Evolutionary conservation across 2,113 vertebrate species (phyloP), one percentile per base, ranked within the genome.

Genomic region (Chascanopsetta lugubris): DNA sequence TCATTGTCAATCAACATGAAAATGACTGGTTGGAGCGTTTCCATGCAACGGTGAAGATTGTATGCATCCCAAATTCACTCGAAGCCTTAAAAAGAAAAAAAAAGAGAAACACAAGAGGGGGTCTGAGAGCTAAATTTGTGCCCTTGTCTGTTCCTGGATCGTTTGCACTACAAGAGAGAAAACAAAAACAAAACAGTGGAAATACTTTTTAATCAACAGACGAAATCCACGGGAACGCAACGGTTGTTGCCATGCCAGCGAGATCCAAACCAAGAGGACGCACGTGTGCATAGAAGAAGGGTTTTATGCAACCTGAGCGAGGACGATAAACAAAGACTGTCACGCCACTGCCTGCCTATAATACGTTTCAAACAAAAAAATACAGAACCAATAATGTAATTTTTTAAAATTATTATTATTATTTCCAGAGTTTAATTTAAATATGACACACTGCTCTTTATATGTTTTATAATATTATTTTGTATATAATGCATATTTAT

Each of bases 401-500:
- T 92, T 92, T 91, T 90, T 58, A 27, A 69, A 88, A 87, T 90
- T 95, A 95, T 95, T 94, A 87, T 90, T 95, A 95, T 95, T 94
- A 95, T 96, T 96, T 98, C 91, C 90, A 93, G 98, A 93, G 91
- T 93, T 91, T 93, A 98, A 93, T 92, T 98, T 98, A 98, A 97
- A 95, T 94, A 97, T 94, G 94, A 97, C 95, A 96, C 95, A 97
- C 94, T 97, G 95, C 94, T 95, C 94, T 98, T 97, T 97, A 94
- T 97, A 98, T 92, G 90, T 98, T 98, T 98, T 98, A 95, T 98
- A 97, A 95, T 94, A 96, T 98, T 98, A 96, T 98, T 99, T 98
- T 99, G 96, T 98, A 98, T 98, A 98, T 98, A 96, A 96, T 96
- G 95, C 96, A 96, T 99, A 99, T 99, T 99, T 99, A 98, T 98